phyloP scores from a whole-genome alignment of 2,113 vertebrate genomes.

The Eubucco bourcierii region DNA sequence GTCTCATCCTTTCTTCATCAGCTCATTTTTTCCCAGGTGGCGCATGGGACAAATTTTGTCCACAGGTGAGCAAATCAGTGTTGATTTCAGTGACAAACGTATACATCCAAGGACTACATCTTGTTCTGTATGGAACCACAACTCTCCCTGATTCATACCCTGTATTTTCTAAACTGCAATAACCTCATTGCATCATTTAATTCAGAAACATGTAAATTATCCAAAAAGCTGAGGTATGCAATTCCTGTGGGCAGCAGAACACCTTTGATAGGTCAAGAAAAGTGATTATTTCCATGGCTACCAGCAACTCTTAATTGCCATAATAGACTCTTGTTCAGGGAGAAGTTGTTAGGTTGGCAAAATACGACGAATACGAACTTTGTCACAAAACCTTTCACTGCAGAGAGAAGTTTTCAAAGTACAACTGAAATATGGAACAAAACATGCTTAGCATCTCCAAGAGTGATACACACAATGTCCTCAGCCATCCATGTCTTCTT shows the following conservation, averaged over 20 bases:
- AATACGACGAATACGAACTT: background rate
- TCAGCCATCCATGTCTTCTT: fast-evolving
- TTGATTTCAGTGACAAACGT: background rate
- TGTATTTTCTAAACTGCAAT: background rate
- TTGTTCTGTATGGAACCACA: background rate
- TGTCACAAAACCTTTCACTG: background rate
- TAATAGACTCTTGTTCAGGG: background rate
- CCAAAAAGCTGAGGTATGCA: background rate
- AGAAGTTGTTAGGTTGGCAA: background rate
- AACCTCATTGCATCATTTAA: background rate
- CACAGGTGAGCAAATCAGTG: background rate
- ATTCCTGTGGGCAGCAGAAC: background rate
- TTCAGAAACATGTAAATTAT: background rate
- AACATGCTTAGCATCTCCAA: background rate
- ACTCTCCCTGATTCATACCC: background rate
- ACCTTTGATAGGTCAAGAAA: constrained; percentile 5
- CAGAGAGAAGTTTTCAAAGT: background rate
- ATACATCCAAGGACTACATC: background rate
- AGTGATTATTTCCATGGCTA: background rate
- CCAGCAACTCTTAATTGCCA: constrained; percentile 1
- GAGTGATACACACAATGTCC: background rate
- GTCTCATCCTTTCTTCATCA: background rate
- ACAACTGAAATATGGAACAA: background rate
- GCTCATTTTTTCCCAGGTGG: background rate
- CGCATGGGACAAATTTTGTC: background rate